Evolutionary conservation across 2,888 invertebrate species (phyloP).

Genomic region (Oscheius myriophilus): DNA sequence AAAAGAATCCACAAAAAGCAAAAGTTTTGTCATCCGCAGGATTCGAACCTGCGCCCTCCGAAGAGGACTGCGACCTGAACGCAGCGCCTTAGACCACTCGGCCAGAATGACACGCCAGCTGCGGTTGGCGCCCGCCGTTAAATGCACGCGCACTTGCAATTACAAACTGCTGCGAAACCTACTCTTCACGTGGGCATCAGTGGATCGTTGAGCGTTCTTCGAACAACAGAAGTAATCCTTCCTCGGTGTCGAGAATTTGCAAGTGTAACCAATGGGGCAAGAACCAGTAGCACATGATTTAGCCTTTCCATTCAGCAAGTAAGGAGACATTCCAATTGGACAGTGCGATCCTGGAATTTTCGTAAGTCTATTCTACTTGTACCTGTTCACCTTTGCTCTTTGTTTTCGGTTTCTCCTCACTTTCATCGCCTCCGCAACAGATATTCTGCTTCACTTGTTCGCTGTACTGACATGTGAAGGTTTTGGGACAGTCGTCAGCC

Average conservation of each 20-base stretch:
- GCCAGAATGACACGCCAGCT: constrained; percentile 65
- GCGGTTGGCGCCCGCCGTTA: too few species aligned
- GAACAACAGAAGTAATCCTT: constrained; percentile 55
- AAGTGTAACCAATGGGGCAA: constrained; percentile 54
- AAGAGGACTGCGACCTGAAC: constrained; percentile 81
- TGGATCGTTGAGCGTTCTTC: constrained; percentile 42
- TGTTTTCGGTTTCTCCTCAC: not conserved
- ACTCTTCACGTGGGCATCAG: constrained; percentile 14
- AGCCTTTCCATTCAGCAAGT: constrained; percentile 47
- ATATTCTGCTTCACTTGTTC: constrained; percentile 40
- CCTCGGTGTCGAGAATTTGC: constrained; percentile 47
- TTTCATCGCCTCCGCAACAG: constrained; percentile 39
- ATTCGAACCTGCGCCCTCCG: constrained; percentile 63
- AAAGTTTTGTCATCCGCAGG: constrained; percentile 49
- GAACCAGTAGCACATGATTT: constrained; percentile 48
- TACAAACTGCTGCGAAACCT: not conserved
- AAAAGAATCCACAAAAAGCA: too few species aligned
- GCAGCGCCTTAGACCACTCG: too few species aligned
- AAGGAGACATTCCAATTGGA: constrained; percentile 50
- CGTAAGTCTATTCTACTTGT: not conserved
- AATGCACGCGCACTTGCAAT: too few species aligned
- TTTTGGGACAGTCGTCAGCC: constrained; percentile 44
- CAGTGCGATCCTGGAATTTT: constrained; percentile 33
- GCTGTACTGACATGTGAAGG: constrained; percentile 46
- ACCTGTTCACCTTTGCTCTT: constrained; percentile 1